A percentile compares a stretch with the other conserved stretches of the same genome.
Evolutionary conservation across 2,888 invertebrate species (phyloP).

Genomic region (Chrysotoxum bicinctum): DNA sequence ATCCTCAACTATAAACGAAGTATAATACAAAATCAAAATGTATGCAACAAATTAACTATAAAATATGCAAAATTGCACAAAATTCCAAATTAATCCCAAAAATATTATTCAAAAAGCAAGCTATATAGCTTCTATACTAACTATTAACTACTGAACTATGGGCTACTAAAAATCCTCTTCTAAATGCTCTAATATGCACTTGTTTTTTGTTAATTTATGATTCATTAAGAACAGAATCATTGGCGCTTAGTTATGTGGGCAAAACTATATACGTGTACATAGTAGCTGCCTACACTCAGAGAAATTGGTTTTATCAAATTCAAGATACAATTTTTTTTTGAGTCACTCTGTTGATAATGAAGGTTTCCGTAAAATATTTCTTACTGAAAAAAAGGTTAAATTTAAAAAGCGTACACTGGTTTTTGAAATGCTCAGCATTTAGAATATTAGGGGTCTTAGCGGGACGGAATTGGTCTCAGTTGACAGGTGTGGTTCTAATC

Average conservation of each 20-base stretch:
- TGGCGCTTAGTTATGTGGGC: slow-evolving; percentile 6
- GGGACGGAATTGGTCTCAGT: no score
- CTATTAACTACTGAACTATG: no score
- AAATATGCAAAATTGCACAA: slow-evolving; percentile 71
- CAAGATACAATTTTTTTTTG: no score
- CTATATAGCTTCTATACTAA: background rate
- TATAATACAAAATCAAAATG: slow-evolving; percentile 27
- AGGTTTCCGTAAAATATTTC: no score
- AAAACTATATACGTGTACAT: background rate
- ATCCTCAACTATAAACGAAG: background rate
- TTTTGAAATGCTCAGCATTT: no score
- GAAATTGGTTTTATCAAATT: background rate
- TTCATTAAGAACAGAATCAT: slow-evolving; percentile 67
- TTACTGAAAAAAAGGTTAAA: no score
- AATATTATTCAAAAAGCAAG: slow-evolving; percentile 62
- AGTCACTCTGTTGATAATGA: no score
- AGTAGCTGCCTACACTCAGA: no score
- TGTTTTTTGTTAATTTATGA: slow-evolving; percentile 68
- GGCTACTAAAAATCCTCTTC: slow-evolving; percentile 52
- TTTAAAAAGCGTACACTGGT: no score
- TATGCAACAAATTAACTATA: slow-evolving; percentile 69
- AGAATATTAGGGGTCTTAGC: no score
- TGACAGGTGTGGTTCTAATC: no score
- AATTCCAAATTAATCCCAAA: slow-evolving; percentile 66
- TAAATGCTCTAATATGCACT: slow-evolving; percentile 69